Base-by-base conservation (phyloP, 2,113 vertebrate species). In the Proterorhinus semilunaris region DNA sequence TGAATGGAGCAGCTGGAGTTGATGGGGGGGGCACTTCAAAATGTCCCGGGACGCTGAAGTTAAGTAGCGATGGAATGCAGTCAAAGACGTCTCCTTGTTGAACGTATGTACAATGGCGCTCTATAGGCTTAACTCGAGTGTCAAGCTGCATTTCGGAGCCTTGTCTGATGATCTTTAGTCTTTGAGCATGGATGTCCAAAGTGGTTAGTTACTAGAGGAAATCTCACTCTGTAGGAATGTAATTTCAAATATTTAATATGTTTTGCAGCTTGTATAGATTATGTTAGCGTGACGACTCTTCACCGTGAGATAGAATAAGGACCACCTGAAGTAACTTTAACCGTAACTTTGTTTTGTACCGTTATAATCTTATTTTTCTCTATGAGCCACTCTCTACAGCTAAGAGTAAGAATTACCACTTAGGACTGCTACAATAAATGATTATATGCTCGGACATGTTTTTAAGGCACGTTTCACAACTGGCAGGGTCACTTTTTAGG, bases 1-100 rank as follows among this genome's bases (percentile, higher is more conserved):
- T 69, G 68, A 77, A 65, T 65, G 54, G 68, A 62, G 53, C 70
- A 74, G 74, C 69, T 74, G 76, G 70, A 68, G 66, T 62, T 69
- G 74, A 73, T 52, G 49, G 7, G 53, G 53, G 42, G 66, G 4
- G 64, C 65, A 67, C 66, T 42, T 17, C 16, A 51, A 43, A 55
- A 46, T 44, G 42, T 45, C 36, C 11, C 45, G 21, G 51, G 62
- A 54, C 15, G 51, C 62, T 45, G 16, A 48, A 69, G 69, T 46
- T 59, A 72, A 78, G 72, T 44, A 59, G 27, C 2, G 3, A 1
- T 36, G 66, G 62, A 78, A 72, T 75, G 50, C 21, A 50, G 70
- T 55, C 16, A 63, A 63, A 63, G 62, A 47, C n/a, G 36, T 61
- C 58, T 61, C 27, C 57, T 47, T 5, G 15, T n/a, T 46, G n/a